Conservation (phyloP, 1,140 invertebrate genomes). For the Homarus americanus region DNA sequence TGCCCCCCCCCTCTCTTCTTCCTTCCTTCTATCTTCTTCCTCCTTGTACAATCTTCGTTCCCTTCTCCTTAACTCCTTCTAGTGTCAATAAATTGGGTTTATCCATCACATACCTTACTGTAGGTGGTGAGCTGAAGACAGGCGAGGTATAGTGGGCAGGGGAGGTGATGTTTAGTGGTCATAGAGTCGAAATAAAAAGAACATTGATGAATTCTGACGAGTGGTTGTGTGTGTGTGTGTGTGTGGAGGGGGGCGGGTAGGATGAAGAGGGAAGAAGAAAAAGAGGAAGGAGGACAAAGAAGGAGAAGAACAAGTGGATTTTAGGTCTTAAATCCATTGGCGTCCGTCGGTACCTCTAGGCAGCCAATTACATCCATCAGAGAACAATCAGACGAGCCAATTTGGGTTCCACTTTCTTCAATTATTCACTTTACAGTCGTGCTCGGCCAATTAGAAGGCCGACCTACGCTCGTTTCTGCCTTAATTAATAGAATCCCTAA, state of each 20-base stretch:
- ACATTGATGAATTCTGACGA: too few relatives aligned
- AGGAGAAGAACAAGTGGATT: not conserved
- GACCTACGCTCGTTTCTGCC: conserved; percentile 27
- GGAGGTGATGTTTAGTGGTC: too few relatives aligned
- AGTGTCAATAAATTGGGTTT: too few relatives aligned
- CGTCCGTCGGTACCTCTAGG: conserved; percentile 23
- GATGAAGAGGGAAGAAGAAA: not conserved
- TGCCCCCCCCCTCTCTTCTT: too few relatives aligned
- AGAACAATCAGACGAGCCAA: conserved; percentile 61
- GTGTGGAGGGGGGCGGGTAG: not conserved
- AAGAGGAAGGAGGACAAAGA: not conserved
- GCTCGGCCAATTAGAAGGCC: conserved; percentile 54
- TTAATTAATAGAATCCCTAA: conserved; percentile 59
- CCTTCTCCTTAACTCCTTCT: too few relatives aligned
- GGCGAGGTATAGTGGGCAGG: too few relatives aligned
- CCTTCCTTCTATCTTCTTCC: too few relatives aligned
- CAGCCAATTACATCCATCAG: conserved; percentile 66
- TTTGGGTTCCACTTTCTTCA: conserved; percentile 65
- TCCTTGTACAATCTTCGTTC: too few relatives aligned
- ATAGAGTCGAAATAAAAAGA: too few relatives aligned
- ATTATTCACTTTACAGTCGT: conserved; percentile 69
- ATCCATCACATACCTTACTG: too few relatives aligned
- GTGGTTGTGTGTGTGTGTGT: conserved; percentile 21
- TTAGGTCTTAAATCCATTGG: not conserved
- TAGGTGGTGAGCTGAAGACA: too few relatives aligned